Conservation (phyloP, 2,113 vertebrate species). For the Sphyrna mokarran region DNA sequence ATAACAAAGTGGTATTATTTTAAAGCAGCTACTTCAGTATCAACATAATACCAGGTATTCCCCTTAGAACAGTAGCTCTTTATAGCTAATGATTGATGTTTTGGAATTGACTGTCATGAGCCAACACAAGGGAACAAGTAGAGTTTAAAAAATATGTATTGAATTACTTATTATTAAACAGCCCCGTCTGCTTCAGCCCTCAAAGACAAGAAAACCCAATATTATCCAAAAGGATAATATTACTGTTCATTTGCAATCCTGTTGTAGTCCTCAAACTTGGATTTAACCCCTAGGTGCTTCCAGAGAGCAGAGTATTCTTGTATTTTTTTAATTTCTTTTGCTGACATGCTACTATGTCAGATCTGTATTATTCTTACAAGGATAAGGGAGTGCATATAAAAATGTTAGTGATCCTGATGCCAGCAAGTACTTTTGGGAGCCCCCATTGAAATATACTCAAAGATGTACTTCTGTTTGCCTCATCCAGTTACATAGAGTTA, state of each 20-base stretch:
- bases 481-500: no score
- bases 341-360: neutral
- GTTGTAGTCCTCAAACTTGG: neutral
- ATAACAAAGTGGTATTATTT: neutral
- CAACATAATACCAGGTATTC: neutral
- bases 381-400: neutral
- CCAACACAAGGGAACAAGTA: neutral
- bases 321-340: neutral
- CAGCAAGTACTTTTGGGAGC: neutral
- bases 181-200: neutral
- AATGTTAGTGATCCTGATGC: neutral
- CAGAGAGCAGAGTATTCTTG: neutral
- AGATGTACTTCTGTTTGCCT: neutral
- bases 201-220: neutral
- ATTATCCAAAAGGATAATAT: conserved; percentile 16
- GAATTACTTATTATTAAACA: conserved; percentile 18
- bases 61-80: neutral
- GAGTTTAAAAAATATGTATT: conserved; percentile 10
- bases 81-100: neutral
- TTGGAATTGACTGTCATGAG: neutral
- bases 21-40: neutral
- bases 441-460: neutral
- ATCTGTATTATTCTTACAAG: neutral
- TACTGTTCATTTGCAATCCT: neutral
- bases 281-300: neutral